These are phyloP conservation scores for Pelusios castaneus DNA, from an alignment of 2,113 vertebrate species.

Conservation along the genomic window DNA sequence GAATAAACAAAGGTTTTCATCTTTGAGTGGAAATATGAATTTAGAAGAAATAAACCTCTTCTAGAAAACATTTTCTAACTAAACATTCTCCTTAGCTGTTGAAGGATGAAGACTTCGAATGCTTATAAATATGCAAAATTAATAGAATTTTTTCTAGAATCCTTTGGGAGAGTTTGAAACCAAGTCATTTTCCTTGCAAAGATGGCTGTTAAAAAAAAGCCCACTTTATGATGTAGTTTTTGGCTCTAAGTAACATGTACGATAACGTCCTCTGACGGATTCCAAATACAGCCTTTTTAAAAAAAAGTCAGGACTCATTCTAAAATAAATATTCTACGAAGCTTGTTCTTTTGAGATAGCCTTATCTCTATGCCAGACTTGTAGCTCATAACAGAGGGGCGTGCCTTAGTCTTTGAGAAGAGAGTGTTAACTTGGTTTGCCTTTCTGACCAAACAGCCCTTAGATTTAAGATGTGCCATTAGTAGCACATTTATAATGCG, in stretches of 20 bases:
- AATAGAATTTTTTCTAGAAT: background rate
- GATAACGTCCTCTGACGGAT: background rate
- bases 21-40: background rate
- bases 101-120: background rate
- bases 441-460: background rate
- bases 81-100: background rate
- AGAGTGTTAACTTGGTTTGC: background rate
- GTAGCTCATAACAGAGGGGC: no score
- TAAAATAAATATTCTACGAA: background rate
- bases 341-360: background rate
- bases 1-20: background rate
- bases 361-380: background rate
- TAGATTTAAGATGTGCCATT: background rate
- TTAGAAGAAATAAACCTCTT: background rate
- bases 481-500: background rate
- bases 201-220: background rate
- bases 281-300: background rate
- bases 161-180: background rate
- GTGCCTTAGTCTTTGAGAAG: background rate
- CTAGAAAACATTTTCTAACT: background rate
- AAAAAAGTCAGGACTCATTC: background rate
- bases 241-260: background rate
- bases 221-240: background rate
- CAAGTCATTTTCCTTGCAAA: background rate
- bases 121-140: background rate